Evolutionary conservation across 1,140 invertebrate genomes (phyloP), one percentile per base, ranked within the genome.

Genomic region (Lepidurus packardi): DNA sequence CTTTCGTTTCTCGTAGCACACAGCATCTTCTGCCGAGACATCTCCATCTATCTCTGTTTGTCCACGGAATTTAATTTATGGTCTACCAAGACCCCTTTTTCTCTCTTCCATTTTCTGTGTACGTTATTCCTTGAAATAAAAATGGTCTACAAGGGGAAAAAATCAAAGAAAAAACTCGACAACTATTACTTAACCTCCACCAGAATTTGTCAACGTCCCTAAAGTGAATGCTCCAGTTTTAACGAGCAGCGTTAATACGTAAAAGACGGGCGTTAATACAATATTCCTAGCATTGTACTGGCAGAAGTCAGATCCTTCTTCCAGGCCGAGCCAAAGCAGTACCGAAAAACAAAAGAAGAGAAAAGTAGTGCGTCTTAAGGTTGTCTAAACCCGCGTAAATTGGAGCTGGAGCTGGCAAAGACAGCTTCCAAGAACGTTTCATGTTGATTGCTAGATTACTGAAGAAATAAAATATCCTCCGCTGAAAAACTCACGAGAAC

Each of bases 1-100:
- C 53, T 16, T 16, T 21, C 21, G 6, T 21, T 21, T 16, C 21
- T 16, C 53, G 7, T 8, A 65, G 53, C 53, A 65, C 53, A 65
- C 53, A 65, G 21, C 53, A 65, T 65, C 53, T 65, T 65, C 53
- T 65, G 53, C 53, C 53, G 6, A 65, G 53, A 65, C 53, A 65
- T 65, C 53, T 65, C 53, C 53, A 65, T 65, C 53, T 65, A 65
- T 65, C 53, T 65, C 53, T 65, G 53, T 65, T 65, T 65, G 53
- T 65, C 53, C 53, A 65, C 53, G 53, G 53, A 65, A 65, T 65
- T 65, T 65, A 65, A 65, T 65, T 65, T 65, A 65, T 65, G 53
- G 53, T 21, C 21, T n/a, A 21, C 21, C 53, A 16, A 65, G 53
- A 21, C 8, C 34, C 34, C 34, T 34, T 34, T n/a, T 65, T 65